phyloP scores from a whole-genome alignment of 1,140 invertebrate species.

The Hyles vespertilio region DNA sequence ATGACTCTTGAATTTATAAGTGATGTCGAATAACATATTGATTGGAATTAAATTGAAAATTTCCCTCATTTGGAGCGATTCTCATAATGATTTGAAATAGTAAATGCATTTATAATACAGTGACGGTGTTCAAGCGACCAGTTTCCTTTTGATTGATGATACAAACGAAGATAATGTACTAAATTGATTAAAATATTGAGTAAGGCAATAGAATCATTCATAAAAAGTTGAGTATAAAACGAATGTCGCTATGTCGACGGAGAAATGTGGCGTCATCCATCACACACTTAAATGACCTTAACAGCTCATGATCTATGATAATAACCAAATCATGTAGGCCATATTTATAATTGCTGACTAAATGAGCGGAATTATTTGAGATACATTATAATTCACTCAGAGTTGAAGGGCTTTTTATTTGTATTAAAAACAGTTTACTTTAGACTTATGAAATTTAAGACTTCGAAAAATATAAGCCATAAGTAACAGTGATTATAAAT shows the following conservation, averaged over 20 bases:
- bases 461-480: no score
- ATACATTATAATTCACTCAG: no score
- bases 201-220: slow-evolving; percentile 46
- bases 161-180: slow-evolving; percentile 39
- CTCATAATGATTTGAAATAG: slow-evolving; percentile 24
- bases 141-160: slow-evolving; percentile 63
- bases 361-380: no score
- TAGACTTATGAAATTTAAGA: no score
- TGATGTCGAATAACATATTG: no score
- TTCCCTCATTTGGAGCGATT: background rate
- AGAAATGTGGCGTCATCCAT: slow-evolving; percentile 57
- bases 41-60: slow-evolving; percentile 2
- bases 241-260: slow-evolving; percentile 32
- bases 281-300: slow-evolving; percentile 33
- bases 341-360: background rate
- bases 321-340: slow-evolving; percentile 15
- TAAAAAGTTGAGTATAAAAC: slow-evolving; percentile 48
- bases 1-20: no score
- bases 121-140: slow-evolving; percentile 46
- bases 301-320: slow-evolving; percentile 29
- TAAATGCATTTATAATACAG: slow-evolving; percentile 40
- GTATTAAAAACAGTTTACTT: no score
- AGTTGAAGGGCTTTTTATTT: no score
- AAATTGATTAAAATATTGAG: slow-evolving; percentile 64
- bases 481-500: background rate